Percentiles rank a stretch among this genome's conserved stretches.
Conservation (phyloP, 2,888 invertebrate genomes). For the Pilophorus perplexus region DNA sequence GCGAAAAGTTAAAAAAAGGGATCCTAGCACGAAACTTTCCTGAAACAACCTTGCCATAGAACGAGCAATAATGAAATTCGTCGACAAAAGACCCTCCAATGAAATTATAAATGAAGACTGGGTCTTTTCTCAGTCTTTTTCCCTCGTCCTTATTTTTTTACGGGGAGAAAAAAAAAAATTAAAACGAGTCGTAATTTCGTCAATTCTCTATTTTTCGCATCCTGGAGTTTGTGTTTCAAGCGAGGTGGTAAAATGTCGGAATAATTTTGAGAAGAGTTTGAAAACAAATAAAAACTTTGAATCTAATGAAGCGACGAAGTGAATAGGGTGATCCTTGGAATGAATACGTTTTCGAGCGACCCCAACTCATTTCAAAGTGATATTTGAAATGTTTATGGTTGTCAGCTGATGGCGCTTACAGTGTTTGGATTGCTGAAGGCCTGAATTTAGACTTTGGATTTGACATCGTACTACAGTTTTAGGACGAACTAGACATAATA, state of each 20-base stretch:
- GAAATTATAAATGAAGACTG: slow-evolving; percentile 18
- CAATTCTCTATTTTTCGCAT: neutral
- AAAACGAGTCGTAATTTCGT: slow-evolving; percentile 23
- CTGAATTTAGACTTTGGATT: too few relatives aligned
- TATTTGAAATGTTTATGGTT: too few relatives aligned
- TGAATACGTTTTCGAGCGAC: slow-evolving; percentile 1
- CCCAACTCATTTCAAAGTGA: too few relatives aligned
- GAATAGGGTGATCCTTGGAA: neutral
- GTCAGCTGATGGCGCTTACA: too few relatives aligned
- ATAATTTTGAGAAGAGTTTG: slow-evolving; percentile 9
- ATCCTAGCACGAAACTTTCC: slow-evolving; percentile 2
- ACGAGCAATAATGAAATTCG: slow-evolving; percentile 23
- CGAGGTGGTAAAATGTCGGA: neutral
- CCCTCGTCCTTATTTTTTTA: neutral
- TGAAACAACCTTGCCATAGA: slow-evolving; percentile 5
- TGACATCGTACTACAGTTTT: too few relatives aligned
- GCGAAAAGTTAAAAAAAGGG: slow-evolving; percentile 15
- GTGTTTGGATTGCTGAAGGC: too few relatives aligned
- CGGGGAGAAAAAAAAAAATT: neutral
- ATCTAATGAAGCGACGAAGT: too few relatives aligned
- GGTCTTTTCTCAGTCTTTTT: neutral
- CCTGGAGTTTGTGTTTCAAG: neutral
- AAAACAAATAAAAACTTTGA: slow-evolving; percentile 19
- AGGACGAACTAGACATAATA: too few relatives aligned
- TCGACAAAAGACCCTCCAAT: slow-evolving; percentile 20